A percentile compares a stretch with the other conserved stretches of the same genome.
Evolutionary conservation across 2,888 invertebrate species (phyloP).

Genomic region (Nasonia oneida): DNA sequence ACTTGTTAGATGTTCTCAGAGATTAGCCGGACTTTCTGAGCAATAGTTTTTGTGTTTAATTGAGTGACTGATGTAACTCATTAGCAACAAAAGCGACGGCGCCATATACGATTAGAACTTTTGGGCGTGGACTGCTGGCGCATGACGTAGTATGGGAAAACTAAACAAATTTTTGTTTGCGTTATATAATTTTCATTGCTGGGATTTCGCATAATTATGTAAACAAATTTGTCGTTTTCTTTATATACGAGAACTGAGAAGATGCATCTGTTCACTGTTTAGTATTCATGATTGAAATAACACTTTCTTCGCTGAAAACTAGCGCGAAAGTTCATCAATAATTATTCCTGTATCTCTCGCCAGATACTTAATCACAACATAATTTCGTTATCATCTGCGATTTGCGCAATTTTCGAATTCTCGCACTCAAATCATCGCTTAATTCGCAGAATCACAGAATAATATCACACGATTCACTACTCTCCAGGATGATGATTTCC

Average conservation of each 20-base stretch:
- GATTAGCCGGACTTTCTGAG: constrained; percentile 22
- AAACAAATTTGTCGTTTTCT: background rate
- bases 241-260: too few species aligned
- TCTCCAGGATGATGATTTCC: background rate
- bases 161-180: background rate
- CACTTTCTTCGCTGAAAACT: background rate
- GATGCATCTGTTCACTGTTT: too few species aligned
- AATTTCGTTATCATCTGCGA: constrained; percentile 5
- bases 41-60: constrained; percentile 40
- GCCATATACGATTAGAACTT: background rate
- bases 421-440: constrained; percentile 9
- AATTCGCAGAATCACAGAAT: background rate
- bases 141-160: background rate
- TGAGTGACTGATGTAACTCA: constrained; percentile 46
- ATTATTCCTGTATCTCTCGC: background rate
- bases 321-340: constrained; percentile 17
- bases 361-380: background rate
- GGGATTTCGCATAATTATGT: background rate
- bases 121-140: constrained; percentile 12
- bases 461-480: background rate
- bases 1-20: constrained; percentile 44
- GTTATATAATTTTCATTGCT: background rate
- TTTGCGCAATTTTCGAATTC: constrained; percentile 39
- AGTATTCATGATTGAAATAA: background rate
- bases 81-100: constrained; percentile 29